phyloP scores from a whole-genome alignment of 2,888 invertebrate genomes.

The Antheraea assamensis region DNA sequence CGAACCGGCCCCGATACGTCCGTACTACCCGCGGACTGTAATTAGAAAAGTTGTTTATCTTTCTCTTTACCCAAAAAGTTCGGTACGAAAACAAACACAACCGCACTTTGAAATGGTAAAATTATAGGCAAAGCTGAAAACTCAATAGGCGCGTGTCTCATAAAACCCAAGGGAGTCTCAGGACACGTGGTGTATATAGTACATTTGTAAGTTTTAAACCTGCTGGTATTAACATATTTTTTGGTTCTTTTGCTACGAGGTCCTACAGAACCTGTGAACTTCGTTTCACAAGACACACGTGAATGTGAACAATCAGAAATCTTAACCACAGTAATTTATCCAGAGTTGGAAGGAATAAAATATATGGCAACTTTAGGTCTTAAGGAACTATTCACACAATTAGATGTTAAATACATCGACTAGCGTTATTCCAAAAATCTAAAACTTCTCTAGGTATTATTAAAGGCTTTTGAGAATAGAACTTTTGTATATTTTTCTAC shows the following conservation, averaged over 20 bases:
- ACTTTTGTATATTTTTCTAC: too few relatives aligned
- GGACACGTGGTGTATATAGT: not conserved
- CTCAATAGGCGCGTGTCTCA: not conserved
- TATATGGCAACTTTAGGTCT: too few relatives aligned
- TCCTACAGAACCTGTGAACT: not conserved
- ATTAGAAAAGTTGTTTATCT: slow-evolving; percentile 16
- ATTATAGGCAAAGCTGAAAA: not conserved
- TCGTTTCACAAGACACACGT: not conserved
- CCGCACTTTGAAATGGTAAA: not conserved
- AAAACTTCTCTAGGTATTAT: too few relatives aligned
- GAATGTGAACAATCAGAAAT: not conserved
- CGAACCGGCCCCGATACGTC: slow-evolving; percentile 14
- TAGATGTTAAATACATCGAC: too few relatives aligned
- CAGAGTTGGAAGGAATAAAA: too few relatives aligned
- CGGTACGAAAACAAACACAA: slow-evolving; percentile 1
- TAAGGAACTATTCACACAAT: too few relatives aligned
- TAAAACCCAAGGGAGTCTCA: not conserved
- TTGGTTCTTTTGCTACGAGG: not conserved
- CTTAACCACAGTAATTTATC: too few relatives aligned
- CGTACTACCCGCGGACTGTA: not conserved
- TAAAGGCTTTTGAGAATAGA: too few relatives aligned
- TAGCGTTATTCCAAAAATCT: too few relatives aligned
- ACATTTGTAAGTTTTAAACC: not conserved
- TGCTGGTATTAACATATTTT: not conserved
- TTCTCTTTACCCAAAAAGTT: slow-evolving; percentile 5